A percentile compares a stretch with the other conserved stretches of the same genome.
These are phyloP conservation scores for Trematomus bernacchii DNA, from an alignment of 2,797 vertebrate genomes.

Conservation along the genomic window DNA sequence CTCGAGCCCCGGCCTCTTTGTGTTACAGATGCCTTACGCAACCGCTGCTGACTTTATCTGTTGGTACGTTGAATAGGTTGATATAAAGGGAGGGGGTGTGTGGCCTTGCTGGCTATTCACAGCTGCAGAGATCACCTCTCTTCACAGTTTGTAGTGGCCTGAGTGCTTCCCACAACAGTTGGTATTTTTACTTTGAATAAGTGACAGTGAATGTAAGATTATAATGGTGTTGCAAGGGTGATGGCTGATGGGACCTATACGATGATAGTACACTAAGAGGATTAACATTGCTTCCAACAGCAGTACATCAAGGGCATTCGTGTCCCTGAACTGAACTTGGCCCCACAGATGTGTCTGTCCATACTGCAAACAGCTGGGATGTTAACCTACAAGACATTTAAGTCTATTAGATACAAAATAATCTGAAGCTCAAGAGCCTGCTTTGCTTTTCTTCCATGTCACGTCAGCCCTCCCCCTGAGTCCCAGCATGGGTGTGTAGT, in stretches of 20 bases:
- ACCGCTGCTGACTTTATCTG: constrained; percentile 35
- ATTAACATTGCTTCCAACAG: constrained; percentile 67
- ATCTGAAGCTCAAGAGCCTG: constrained; percentile 22
- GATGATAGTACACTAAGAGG: constrained; percentile 68
- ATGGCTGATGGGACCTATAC: constrained; percentile 55
- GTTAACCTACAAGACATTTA: constrained; percentile 12
- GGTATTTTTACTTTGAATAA: constrained; percentile 53
- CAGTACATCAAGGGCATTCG: constrained; percentile 49
- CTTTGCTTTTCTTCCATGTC: constrained; percentile 30
- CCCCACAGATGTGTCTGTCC: constrained; percentile 36
- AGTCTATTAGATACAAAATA: constrained; percentile 24
- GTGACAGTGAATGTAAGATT: constrained; percentile 59
- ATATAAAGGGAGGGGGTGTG: constrained; percentile 27
- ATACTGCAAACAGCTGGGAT: constrained; percentile 4
- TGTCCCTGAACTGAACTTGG: constrained; percentile 33
- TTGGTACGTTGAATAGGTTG: constrained; percentile 32
- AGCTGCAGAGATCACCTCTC: constrained; percentile 47
- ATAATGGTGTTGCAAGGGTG: constrained; percentile 66
- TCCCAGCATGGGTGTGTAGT: constrained; percentile 46
- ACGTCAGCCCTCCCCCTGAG: constrained; percentile 25
- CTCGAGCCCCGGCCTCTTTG: constrained; percentile 28
- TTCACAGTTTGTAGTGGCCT: constrained; percentile 51
- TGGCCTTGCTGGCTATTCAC: constrained; percentile 42
- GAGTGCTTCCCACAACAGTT: constrained; percentile 66
- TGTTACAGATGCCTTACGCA: constrained; percentile 49